phyloP scores from a whole-genome alignment of 2,888 invertebrate species.

The Trachelus stipa region DNA sequence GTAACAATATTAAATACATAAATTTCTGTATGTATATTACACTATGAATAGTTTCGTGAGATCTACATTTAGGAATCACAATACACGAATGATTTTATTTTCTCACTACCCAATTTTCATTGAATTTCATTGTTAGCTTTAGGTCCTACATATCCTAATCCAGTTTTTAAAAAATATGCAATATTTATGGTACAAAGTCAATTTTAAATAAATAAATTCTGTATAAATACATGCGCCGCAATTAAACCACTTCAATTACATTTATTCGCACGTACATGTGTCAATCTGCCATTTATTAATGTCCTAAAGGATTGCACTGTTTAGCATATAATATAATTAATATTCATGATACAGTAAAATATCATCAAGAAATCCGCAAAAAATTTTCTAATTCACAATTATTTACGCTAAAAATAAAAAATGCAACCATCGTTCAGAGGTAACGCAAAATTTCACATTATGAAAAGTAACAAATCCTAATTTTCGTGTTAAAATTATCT shows the following conservation, averaged over 20 bases:
- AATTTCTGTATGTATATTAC: not conserved
- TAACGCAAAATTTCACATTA: no score
- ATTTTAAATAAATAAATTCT: not conserved
- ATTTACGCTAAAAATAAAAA: no score
- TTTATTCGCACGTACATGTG: not conserved
- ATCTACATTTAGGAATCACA: not conserved
- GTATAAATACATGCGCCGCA: not conserved
- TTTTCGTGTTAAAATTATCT: no score
- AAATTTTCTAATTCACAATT: no score
- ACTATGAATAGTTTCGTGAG: not conserved
- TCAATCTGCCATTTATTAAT: not conserved
- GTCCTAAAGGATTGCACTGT: not conserved
- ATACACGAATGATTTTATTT: not conserved
- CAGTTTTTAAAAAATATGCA: not conserved
- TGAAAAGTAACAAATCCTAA: no score
- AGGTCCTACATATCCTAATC: not conserved
- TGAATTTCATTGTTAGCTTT: not conserved
- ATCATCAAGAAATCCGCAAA: no score
- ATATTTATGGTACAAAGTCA: not conserved
- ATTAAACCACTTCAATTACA: not conserved
- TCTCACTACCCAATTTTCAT: not conserved
- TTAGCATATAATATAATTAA: not conserved
- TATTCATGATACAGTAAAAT: not conserved
- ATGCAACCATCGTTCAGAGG: no score
- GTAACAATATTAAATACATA: conserved; percentile 7